Base-by-base conservation (phyloP, 2,888 invertebrate genomes). In the Pilophorus perplexus region DNA sequence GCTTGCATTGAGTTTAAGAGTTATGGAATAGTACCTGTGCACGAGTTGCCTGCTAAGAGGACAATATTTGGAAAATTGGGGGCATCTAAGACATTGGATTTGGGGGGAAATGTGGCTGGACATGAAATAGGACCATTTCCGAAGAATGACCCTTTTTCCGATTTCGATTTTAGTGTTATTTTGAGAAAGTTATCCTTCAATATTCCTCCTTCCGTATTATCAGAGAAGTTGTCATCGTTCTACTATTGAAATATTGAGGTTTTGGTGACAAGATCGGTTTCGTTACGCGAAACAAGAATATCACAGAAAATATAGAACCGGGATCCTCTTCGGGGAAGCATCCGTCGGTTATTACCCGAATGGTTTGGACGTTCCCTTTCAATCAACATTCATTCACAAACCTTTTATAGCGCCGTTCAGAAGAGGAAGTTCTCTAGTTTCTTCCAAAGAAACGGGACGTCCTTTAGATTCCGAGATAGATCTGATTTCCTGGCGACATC, bases 401-500 rank as follows among this genome's bases (percentile, higher is more conserved):
- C 59, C 59, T 38, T 59, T 38, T 8, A 59, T 25, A 6, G 42
- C 59, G 10, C 14, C 42, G 1, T 8, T 38, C 8, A n/a, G 23
- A 23, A 40, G 40, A 8, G 40, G 23, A 2, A 59, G n/a, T 38
- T 59, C 42, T 14, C 22, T 40, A 14, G 40, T 18, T 12, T 59
- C 59, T 3, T 38, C 40, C 22, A 42, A 20, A 22, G 40, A 25
- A 12, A 59, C 42, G 2, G n/a, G 20, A n/a, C 40, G 42, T 16
- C 28, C 23, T 14, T 59, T 25, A 12, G 5, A 1, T 6, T 37
- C 38, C 42, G 23, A 22, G 22, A 59, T 14, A 3, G 3, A 1
- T 12, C 38, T 12, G 6, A 59, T 38, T 40, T 59, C 59, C 18
- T 57, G n/a, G n/a, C 57, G 16, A 40, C 57, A 57, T 16, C 42